A percentile compares a stretch with the other conserved stretches of the same genome.
phyloP scores from a whole-genome alignment of 2,888 invertebrate species.

The Notodonta dromedarius region DNA sequence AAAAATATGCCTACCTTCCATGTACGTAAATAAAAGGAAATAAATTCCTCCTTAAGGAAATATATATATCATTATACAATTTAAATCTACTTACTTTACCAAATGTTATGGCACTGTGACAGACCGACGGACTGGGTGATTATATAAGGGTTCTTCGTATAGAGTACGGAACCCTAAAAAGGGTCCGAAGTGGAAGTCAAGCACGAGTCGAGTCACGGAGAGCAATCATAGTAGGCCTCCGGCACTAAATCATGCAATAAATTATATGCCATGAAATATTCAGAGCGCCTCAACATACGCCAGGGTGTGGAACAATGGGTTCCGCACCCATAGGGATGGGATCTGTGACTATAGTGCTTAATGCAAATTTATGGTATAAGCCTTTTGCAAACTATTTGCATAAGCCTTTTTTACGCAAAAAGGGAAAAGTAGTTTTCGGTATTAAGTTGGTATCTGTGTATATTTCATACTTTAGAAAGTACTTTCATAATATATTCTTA shows the following conservation, averaged over 20 bases:
- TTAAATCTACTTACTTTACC: too few species aligned
- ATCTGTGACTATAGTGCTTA: conserved; percentile 31
- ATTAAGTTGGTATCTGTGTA: neutral
- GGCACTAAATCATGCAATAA: conserved; percentile 78
- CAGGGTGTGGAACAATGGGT: conserved; percentile 64
- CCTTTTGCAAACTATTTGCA: conserved; percentile 10
- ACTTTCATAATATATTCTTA: neutral
- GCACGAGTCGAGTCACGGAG: conserved; percentile 10
- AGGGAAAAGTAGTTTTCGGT: conserved; percentile 9
- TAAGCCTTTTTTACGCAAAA: conserved; percentile 21
- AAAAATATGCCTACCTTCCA: too few species aligned
- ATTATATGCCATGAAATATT: conserved; percentile 79
- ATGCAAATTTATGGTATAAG: conserved; percentile 33
- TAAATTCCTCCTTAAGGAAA: too few species aligned
- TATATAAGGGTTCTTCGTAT: too few species aligned
- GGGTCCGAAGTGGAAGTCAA: conserved; percentile 23
- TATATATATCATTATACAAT: too few species aligned
- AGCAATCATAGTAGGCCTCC: conserved; percentile 57
- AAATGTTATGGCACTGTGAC: too few species aligned
- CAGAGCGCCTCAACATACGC: conserved; percentile 69
- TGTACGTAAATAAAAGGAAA: too few species aligned
- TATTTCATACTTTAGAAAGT: neutral
- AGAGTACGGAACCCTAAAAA: too few species aligned
- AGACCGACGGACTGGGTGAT: too few species aligned
- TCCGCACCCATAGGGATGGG: conserved; percentile 47